Evolutionary conservation across 2,797 vertebrate species (phyloP), one percentile per base, ranked within the genome.

Genomic region (Neosalanx taihuensis): DNA sequence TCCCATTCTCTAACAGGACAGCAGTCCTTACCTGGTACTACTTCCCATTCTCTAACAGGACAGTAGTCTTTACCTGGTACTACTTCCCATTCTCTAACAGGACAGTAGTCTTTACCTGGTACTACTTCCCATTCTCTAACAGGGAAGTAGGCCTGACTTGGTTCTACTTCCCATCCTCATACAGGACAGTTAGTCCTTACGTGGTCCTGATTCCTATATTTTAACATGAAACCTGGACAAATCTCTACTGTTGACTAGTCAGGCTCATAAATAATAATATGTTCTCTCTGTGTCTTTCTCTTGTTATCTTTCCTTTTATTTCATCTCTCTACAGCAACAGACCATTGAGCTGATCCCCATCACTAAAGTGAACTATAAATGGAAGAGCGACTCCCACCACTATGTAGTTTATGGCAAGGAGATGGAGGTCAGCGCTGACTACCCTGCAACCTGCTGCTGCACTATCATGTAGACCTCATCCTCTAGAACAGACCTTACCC

Each of bases 401-500:
- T 95, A 90, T 78, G 90, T 33, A 2, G 89, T 94, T 20, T 94
- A 87, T 13, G 93, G 94, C 66, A 93, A 89, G 1, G 92, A 93
- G 82, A 73, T 88, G 46, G 3, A 84, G 64, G 91, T 94, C 64
- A 87, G 76, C 4, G 76, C 88, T 0, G 75, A 89, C 0, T 59
- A 90, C 81, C 94, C 94, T 70, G 93, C 94, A 0, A 91, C 82
- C 2, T 92, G 86, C 57, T 94, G 92, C 88, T 93, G 92, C 88
- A 85, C 86, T 9, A 71, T 92, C 72, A 79, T 79, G 82, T 93
- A 89, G 71, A 74, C 69, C 23, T 17, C 18, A 5, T n/a, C 51
- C 51, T 53, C 4, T 51, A 51, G 13, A 4, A 5, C 49, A 53
- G 49, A 17, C 13, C 49, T 3, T 15, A 1, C 9, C 35, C 35